Evolutionary conservation across 1,140 invertebrate species (phyloP).

Genomic region (Eciton burchellii): DNA sequence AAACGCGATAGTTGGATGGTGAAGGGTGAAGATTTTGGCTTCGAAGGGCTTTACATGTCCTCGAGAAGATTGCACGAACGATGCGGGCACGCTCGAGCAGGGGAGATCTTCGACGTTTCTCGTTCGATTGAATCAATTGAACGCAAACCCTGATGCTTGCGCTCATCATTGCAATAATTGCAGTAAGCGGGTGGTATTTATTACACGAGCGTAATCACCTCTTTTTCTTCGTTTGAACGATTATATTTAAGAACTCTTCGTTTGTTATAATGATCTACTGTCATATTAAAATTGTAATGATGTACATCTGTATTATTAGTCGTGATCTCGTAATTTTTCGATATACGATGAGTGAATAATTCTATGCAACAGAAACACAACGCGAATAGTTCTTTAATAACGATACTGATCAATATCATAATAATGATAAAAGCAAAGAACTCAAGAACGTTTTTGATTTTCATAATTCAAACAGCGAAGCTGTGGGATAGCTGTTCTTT

Average conservation of each 20-base stretch:
- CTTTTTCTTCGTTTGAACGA: neutral
- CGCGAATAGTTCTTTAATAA: neutral
- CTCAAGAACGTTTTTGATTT: too few relatives aligned
- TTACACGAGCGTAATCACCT: neutral
- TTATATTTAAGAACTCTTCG: neutral
- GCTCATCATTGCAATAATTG: neutral
- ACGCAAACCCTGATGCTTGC: conserved; percentile 14
- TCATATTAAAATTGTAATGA: neutral
- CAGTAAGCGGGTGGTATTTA: neutral
- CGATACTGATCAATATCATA: too few relatives aligned
- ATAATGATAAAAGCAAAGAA: too few relatives aligned
- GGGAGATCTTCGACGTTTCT: conserved; percentile 6
- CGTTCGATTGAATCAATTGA: conserved; percentile 33
- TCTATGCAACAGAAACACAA: neutral
- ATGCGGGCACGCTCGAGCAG: conserved; percentile 12
- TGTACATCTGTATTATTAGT: neutral
- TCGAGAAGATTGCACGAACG: neutral
- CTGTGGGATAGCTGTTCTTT: too few relatives aligned
- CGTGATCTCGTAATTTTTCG: neutral
- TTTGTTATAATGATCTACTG: neutral
- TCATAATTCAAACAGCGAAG: neutral
- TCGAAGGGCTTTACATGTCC: neutral
- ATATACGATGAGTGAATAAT: neutral
- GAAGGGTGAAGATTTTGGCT: too few relatives aligned
- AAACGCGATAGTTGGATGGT: too few relatives aligned